Evolutionary conservation across 1,140 invertebrate genomes (phyloP), one percentile per base, ranked within the genome.

Genomic region (Potamilus streckersoni): DNA sequence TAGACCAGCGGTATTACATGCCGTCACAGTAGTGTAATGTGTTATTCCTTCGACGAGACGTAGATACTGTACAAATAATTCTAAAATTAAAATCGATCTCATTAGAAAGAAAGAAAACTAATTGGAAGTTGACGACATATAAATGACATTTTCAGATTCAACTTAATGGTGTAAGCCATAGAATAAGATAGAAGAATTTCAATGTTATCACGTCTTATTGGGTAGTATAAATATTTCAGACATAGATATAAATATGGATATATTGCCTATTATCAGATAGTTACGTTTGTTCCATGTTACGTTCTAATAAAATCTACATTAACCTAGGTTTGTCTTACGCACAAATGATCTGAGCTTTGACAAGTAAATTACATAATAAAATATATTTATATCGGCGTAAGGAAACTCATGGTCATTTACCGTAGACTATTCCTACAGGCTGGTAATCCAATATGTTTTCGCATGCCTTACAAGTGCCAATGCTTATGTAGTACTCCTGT

Each of bases 1-100:
- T 13, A 78, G 38, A 16, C 71, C 71, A 31, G 80, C 80, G 2
- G 72, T 77, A 62, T 85, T 83, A 72, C 80, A 85, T 27, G 80
- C 83, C 6, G 76, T 80, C n/a, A 85, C 79, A 15, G 81, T 84
- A 0, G 77, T 77, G 65, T 79, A 84, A 69, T 85, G 84, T 49
- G 57, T 80, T 16, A 80, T 17, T 20, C 82, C 84, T 16, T 69
- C 70, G 15, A 71, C 65, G n/a, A 83, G 69, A 20, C 62, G 60
- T n/a, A 80, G 23, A 20, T 78, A 61, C 11, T 61, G 69, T 17
- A 80, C 31, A 8, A 38, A 38, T 74, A 76, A 73, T 65, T 77
- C 80, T 81, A 71, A 78, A 58, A 31, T 0, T 23, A 55, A 19
- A 70, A 69, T 65, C 0, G 8, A 13, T 23, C 0, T 17, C 17